Evolutionary conservation across 1,140 invertebrate genomes (phyloP), one percentile per base, ranked within the genome.

Genomic region (Halyomorpha halys): DNA sequence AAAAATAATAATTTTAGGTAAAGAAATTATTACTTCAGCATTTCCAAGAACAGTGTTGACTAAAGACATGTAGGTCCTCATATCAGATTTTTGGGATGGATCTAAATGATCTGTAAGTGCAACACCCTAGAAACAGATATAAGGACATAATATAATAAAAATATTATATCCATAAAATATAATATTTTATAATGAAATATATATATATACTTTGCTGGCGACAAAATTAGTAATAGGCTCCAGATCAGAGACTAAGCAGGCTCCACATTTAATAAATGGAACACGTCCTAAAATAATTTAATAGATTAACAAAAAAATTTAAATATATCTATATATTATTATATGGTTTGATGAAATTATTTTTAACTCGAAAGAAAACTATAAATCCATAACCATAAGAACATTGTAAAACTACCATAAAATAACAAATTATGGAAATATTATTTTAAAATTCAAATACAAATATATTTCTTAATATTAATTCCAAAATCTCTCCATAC

Each of bases 181-280:
- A 39, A 13, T 13, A 39, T 39, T 6, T 44, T 44, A 44, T 16
- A 18, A 51, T 47, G 6, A 45, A 63, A 64, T 23, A 66, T 61
- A 21, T 27, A 59, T 18, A 71, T 59, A 71, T 72, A 83, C 82
- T 76, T 95, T 97, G 65, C 85, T 86, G 25, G 84, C 84, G 14
- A 94, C 84, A 75, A 95, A 93, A 69, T 86, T 84, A 0, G 95
- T 89, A 65, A 98, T 94, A 0, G 87, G 86, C 68, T 96, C 92
- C 70, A 97, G 82, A 74, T 95, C 95, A 0, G 94, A 83, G 9
- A 95, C 81, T 0, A 97, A 80, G 73, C 91, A 94, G 2, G 85
- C 82, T 0, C 93, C 92, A 69, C 89, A 87, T 72, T 90, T 87
- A 63, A 98, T 84, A 72, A 97, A 95, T 0, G 94, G 94, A 44